Percentiles rank a stretch among this genome's conserved stretches.
Conservation (phyloP, 2,113 vertebrate species). For the Albula goreensis region DNA sequence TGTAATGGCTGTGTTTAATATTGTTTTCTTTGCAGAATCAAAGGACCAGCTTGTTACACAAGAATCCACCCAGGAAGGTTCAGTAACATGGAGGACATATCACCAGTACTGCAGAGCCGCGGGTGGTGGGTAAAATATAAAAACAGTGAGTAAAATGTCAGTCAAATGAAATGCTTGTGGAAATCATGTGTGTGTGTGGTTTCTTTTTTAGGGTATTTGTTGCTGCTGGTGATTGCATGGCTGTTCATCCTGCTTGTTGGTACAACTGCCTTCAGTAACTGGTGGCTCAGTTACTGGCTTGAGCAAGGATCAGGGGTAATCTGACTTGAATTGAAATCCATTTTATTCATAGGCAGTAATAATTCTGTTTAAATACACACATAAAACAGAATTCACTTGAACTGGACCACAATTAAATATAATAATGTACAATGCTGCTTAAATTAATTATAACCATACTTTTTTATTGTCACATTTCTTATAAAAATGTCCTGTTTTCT, state of each 20-base stretch:
- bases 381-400: not conserved
- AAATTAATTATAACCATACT: no score
- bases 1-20: not conserved
- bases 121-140: constrained; percentile 66
- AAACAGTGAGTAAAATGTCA: not conserved
- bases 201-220: constrained; percentile 67
- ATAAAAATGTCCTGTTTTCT: not conserved
- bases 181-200: not conserved
- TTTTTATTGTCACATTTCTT: no score
- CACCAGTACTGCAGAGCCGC: constrained; percentile 71
- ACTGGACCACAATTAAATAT: not conserved
- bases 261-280: constrained; percentile 74
- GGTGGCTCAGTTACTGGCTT: constrained; percentile 81
- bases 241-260: constrained; percentile 69
- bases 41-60: constrained; percentile 66
- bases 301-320: constrained; percentile 71
- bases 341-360: no score
- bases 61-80: constrained; percentile 58
- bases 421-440: not conserved
- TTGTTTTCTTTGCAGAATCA: constrained; percentile 13
- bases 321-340: not conserved
- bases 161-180: not conserved
- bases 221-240: constrained; percentile 48
- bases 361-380: not conserved
- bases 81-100: constrained; percentile 70